Conservation (phyloP, 2,888 invertebrate genomes). For the Polymixis flavicincta region DNA sequence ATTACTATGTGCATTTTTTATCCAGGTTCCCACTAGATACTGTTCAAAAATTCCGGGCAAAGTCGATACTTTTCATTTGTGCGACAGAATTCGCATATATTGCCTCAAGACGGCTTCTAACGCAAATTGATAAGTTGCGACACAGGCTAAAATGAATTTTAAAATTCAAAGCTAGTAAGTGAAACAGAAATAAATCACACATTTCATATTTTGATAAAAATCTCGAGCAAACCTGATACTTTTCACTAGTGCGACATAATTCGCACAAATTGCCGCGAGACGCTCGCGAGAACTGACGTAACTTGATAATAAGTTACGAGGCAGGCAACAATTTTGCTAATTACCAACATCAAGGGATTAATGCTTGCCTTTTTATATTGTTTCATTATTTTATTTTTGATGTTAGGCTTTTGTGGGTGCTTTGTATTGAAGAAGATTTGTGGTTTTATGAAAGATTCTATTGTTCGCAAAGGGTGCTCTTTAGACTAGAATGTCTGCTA, state of each 20-base stretch:
- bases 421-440: conserved; percentile 26
- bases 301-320: conserved; percentile 72
- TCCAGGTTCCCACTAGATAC: not conserved
- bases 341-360: conserved; percentile 65
- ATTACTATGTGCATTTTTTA: not conserved
- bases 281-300: conserved; percentile 64
- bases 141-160: not conserved
- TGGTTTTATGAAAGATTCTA: not conserved
- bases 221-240: not conserved
- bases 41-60: not conserved
- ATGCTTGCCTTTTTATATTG: conserved; percentile 53
- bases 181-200: no score
- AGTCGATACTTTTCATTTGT: not conserved
- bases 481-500: not conserved
- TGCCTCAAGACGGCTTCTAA: conserved; percentile 3
- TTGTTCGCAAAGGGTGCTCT: not conserved
- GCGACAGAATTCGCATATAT: conserved; percentile 36
- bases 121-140: conserved; percentile 59
- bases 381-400: conserved; percentile 44
- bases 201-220: not conserved
- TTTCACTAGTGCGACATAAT: conserved; percentile 58
- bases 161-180: not conserved
- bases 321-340: conserved; percentile 68
- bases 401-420: not conserved
- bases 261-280: conserved; percentile 71